Conservation (phyloP, 2,797 vertebrate genomes). For the Heteromormyrus szaboi region DNA sequence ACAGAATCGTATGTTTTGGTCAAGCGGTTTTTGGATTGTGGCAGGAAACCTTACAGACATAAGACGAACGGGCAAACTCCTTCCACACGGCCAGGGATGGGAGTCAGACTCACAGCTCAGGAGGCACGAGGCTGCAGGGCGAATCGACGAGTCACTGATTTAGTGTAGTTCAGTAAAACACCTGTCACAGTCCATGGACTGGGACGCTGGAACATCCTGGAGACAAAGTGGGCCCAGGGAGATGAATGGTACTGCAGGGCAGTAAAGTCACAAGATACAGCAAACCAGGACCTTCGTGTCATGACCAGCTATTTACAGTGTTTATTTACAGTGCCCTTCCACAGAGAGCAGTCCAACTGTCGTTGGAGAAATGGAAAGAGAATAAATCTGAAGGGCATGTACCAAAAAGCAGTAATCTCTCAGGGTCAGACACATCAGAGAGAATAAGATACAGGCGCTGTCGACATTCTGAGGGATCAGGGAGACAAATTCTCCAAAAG, state of each 20-base stretch:
- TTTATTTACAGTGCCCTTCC: conserved; percentile 8
- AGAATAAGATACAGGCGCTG: conserved; percentile 8
- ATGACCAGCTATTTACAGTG: background rate
- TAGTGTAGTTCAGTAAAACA: background rate
- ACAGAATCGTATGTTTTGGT: background rate
- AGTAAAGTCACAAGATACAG: background rate
- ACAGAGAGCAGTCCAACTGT: background rate
- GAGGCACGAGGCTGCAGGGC: background rate
- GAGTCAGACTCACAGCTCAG: background rate
- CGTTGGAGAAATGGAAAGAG: background rate
- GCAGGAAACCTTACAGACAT: background rate
- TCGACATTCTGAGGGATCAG: background rate
- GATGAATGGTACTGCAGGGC: background rate
- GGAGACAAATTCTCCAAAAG: conserved; percentile 11
- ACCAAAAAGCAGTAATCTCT: background rate
- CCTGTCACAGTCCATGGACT: background rate
- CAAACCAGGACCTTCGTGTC: background rate
- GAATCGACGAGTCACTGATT: background rate
- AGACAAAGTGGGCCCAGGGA: background rate
- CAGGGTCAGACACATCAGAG: background rate
- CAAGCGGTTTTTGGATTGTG: background rate
- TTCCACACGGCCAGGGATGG: background rate
- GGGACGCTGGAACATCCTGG: background rate
- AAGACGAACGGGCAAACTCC: background rate
- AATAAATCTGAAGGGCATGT: background rate